These are phyloP conservation scores for Trigoniulus corallinus DNA, from an alignment of 1,140 invertebrate species.

Conservation along the genomic window DNA sequence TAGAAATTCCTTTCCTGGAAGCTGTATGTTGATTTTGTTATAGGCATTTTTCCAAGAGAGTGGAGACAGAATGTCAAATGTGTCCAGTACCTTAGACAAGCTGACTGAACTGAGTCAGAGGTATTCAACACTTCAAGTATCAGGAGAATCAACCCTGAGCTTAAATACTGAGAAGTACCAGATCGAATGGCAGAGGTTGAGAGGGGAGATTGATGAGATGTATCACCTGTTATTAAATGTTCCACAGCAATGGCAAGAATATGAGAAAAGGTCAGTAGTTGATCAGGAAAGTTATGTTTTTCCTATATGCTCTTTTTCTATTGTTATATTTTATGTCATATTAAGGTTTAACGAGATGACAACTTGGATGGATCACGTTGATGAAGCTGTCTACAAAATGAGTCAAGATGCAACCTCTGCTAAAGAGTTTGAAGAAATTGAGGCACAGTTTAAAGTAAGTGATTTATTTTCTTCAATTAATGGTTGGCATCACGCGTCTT, in stretches of 20 bases:
- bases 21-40: no score
- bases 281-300: neutral
- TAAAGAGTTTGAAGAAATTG: conserved; percentile 76
- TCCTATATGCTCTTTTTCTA: neutral
- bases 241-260: conserved; percentile 74
- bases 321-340: conserved; percentile 1
- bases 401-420: conserved; percentile 62
- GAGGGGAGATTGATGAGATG: conserved; percentile 49
- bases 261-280: conserved; percentile 47
- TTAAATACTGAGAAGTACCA: neutral
- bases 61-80: no score
- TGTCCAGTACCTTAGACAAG: no score
- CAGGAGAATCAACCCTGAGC: no score
- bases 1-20: no score
- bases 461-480: no score
- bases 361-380: conserved; percentile 79
- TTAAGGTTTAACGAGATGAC: conserved; percentile 59
- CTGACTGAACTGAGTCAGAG: no score
- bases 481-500: conserved; percentile 2
- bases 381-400: conserved; percentile 60
- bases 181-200: conserved; percentile 33
- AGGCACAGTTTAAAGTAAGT: conserved; percentile 73
- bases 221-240: conserved; percentile 63
- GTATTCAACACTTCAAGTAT: no score
- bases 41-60: no score